Conservation (phyloP, 30 jellyfish, hydroid and myxozoan species). For the Pelagia noctiluca region DNA sequence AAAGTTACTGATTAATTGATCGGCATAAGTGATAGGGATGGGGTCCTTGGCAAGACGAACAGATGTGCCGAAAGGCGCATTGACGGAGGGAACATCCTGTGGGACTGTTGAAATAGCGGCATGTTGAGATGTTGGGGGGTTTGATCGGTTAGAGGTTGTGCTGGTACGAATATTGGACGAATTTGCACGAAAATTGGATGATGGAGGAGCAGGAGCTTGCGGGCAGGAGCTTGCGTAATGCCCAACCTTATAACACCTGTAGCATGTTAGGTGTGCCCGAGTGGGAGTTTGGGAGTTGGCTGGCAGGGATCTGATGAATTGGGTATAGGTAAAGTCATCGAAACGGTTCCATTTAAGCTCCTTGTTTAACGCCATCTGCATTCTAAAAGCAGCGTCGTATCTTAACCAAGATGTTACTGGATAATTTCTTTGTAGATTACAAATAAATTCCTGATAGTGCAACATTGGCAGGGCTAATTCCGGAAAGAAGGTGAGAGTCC, state of each 20-base stretch:
- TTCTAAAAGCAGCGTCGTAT: not conserved
- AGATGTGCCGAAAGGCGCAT: slow-evolving; percentile 2
- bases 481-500: not conserved
- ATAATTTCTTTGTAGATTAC: not conserved
- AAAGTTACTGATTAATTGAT: too few species aligned
- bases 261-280: not conserved
- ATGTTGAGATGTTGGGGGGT: not conserved
- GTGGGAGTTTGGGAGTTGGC: not conserved
- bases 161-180: not conserved
- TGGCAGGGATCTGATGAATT: not conserved
- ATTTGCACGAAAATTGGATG: not conserved
- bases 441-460: not conserved
- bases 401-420: not conserved
- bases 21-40: too few species aligned
- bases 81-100: not conserved
- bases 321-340: not conserved
- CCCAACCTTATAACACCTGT: too few species aligned
- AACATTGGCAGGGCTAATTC: not conserved
- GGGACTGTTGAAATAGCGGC: not conserved
- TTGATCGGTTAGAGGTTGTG: not conserved
- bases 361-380: not conserved
- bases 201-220: not conserved
- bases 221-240: not conserved
- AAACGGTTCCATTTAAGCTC: not conserved
- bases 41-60: too few species aligned